A percentile compares a stretch with the other conserved stretches of the same genome.
phyloP scores from a whole-genome alignment of 2,888 invertebrate genomes.

The Lithophane leautieri region DNA sequence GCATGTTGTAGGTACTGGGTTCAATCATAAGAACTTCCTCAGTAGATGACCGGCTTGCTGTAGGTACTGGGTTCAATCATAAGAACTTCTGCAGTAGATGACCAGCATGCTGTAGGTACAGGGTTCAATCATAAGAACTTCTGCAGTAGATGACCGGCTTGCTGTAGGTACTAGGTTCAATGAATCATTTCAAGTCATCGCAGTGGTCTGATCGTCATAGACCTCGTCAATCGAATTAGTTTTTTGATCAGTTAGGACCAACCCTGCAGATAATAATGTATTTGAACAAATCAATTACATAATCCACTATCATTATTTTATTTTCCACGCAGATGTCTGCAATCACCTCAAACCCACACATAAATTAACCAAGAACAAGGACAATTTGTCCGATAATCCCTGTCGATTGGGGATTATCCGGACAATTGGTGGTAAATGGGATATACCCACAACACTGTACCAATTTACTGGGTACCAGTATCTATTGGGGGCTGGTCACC shows the following conservation, averaged over 20 bases:
- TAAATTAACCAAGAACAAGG: slow-evolving; percentile 73
- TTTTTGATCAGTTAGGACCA: background rate
- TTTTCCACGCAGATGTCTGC: slow-evolving; percentile 48
- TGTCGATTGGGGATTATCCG: slow-evolving; percentile 81
- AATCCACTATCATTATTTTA: slow-evolving; percentile 28
- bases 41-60: too few species aligned
- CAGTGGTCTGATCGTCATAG: too few species aligned
- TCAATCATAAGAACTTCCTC: too few species aligned
- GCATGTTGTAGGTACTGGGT: too few species aligned
- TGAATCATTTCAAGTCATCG: too few species aligned
- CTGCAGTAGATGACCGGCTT: too few species aligned
- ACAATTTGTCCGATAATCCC: slow-evolving; percentile 78
- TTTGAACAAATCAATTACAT: background rate
- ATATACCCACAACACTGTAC: slow-evolving; percentile 77
- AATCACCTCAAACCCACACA: slow-evolving; percentile 52
- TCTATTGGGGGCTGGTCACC: slow-evolving; percentile 76
- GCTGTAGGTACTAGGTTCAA: background rate
- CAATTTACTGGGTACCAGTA: slow-evolving; percentile 68
- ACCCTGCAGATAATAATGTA: too few species aligned
- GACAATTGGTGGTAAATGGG: slow-evolving; percentile 77
- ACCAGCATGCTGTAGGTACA: too few species aligned
- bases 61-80: too few species aligned
- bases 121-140: too few species aligned
- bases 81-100: too few species aligned
- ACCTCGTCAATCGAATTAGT: too few species aligned